Evolutionary conservation across 2,113 vertebrate genomes (phyloP), one percentile per base, ranked within the genome.

Genomic region (Edolisoma coerulescens): DNA sequence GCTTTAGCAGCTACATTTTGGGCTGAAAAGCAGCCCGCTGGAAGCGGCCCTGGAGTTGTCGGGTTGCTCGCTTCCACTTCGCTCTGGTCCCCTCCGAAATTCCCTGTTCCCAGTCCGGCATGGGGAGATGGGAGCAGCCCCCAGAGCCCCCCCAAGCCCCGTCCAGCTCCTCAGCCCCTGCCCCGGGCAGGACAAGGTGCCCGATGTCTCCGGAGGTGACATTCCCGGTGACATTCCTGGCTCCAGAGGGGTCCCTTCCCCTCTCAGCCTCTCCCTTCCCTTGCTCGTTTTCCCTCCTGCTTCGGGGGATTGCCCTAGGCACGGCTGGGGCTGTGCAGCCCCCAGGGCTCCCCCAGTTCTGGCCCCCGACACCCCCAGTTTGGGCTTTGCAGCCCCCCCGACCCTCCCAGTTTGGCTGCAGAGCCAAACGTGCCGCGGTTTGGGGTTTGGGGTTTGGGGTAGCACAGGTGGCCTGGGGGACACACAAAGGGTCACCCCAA

Each of bases 91-190:
- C 9, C 33, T 26, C 71, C 1, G 45, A 37, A 76, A 57, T 5
- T 60, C 77, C n/a, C 35, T 3, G 22, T 69, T 59, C 50, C 47
- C 22, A 0, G 9, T 18, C 10, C 27, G 1, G 27, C 32, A n/a
- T 0, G 1, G 41, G 44, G 49, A 3, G 9, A 45, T 21, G 35
- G 56, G 53, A 3, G 0, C 26, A 9, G 70, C 33, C 42, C 63
- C 21, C 64, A n/a, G 37, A 39, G 7, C 26, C 28, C 32, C 59
- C 10, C 16, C n/a, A 3, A 37, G 6, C 16, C 20, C 41, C n/a
- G 4, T 3, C 32, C 16, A 13, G 32, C 52, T 19, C 45, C 37
- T 37, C 84, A 35, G 23, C 24, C 23, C 35, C 52, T 12, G n/a
- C 10, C 6, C 33, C 19, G 7, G 45, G 60, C 57, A n/a, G 57